Base-by-base conservation (phyloP, 2,888 invertebrate genomes). In the Empis livida region DNA sequence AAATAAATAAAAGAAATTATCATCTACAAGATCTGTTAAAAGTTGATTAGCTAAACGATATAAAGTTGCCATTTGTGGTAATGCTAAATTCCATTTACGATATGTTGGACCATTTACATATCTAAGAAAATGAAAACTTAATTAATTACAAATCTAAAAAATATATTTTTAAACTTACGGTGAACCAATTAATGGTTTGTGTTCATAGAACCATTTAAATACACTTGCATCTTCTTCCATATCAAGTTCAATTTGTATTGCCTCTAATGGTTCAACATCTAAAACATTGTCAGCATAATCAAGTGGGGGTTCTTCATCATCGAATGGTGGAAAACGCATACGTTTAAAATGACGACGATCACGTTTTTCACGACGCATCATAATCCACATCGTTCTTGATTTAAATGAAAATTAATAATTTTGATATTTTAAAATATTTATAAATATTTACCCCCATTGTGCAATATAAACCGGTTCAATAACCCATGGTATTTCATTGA, bases 401-500 rank as follows among this genome's bases (percentile, higher is more conserved):
- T 17, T 6, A 47, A 45, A 37, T 30, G 56, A 57, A 51, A 41
- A 37, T 37, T 31, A 44, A 31, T 16, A 32, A 23, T n/a, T 17
- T 31, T 42, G 11, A 31, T n/a, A 30, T 27, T 39, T 37, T 15
- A 39, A 35, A 10, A 46, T 47, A 10, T 10, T 13, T 43, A 20
- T 38, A 44, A 45, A 13, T 45, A 57, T 74, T 72, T 70, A 85
- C 84, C 96, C 97, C 99, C 99, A 99, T 64, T 99, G 99, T 2
- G 97, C 97, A 55, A 99, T 95, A 65, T 97, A 99, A 6, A 97
- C 88, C 0, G 99, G 99, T 63, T 99, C 99, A 57, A 99, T 89
- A 4, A 97, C 95, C 94, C 97, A 96, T 2, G 99, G 99, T 60
- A 99, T 99, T 75, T 99, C 99, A 73, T 99, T 99, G 5, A 99